phyloP scores from a whole-genome alignment of 2,888 invertebrate species.

The Megalurothrips usitatus region DNA sequence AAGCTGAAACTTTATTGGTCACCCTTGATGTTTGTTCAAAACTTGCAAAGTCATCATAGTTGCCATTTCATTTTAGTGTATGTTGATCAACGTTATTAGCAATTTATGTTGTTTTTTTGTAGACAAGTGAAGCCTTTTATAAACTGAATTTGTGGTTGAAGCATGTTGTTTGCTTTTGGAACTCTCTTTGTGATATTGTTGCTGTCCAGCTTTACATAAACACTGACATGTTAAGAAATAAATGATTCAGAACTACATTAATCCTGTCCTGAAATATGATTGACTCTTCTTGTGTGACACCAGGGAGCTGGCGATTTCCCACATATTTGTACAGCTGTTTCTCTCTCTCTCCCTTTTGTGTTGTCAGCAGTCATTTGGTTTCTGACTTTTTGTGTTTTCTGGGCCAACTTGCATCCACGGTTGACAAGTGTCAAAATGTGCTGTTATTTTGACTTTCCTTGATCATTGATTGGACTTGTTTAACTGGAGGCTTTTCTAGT shows the following conservation, averaged over 20 bases:
- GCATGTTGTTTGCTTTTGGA: background rate
- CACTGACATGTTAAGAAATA: background rate
- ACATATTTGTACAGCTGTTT: background rate
- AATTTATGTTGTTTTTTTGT: background rate
- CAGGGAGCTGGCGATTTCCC: too few species aligned
- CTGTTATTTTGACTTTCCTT: background rate
- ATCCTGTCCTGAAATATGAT: background rate
- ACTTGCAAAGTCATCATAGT: background rate
- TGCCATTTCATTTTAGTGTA: slow-evolving; percentile 6
- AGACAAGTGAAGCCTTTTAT: background rate
- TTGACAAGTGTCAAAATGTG: background rate
- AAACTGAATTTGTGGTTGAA: background rate
- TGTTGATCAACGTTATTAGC: background rate
- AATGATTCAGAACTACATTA: background rate
- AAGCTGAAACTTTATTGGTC: background rate
- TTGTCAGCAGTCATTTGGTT: background rate
- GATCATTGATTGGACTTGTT: background rate
- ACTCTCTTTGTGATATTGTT: slow-evolving; percentile 16
- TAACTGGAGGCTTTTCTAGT: slow-evolving; percentile 14
- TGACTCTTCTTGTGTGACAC: background rate
- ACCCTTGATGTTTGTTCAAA: background rate
- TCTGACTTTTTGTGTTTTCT: background rate
- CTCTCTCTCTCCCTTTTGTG: background rate
- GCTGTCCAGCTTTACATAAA: slow-evolving; percentile 16
- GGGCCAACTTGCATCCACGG: background rate